Evolutionary conservation across 2,797 vertebrate species (phyloP), one percentile per base, ranked within the genome.

Genomic region (Atherinosoma microstoma): DNA sequence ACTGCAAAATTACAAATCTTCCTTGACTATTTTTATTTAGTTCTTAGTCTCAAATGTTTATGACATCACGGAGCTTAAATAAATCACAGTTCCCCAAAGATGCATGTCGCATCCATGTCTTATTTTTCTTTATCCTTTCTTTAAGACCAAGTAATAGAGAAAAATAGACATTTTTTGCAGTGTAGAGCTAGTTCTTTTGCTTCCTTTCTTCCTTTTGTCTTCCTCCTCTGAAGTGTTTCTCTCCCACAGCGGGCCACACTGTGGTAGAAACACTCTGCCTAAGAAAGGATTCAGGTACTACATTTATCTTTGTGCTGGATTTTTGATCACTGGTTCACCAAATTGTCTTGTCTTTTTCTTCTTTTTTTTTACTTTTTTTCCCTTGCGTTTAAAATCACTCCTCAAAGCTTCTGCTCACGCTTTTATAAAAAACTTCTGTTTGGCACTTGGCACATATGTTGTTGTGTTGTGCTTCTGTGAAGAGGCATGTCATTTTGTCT

Each of bases 201-300:
- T 73, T 79, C 62, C 59, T 64, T 89, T 70, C 70, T 42, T 71
- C 75, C 53, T 76, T 76, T 82, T 82, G 45, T 75, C 60, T 79
- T 60, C 67, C 61, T 64, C 64, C 68, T 89, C 87, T 94, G 82
- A 92, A 90, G 86, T 90, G 86, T 93, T 79, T 94, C 90, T 97
- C 94, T 97, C 95, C 95, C 93, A 92, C 96, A 98, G 97, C 83
- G 96, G 97, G 91, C 94, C 94, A 87, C 96, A 97, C 88, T 97
- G 97, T 96, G 96, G 97, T 96, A 98, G 97, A 96, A 99, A 97
- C 96, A 99, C 97, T 95, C 96, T 99, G 94, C 97, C 97, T 95
- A 99, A 97, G 93, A 98, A 97, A 92, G 97, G 97, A 96, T 94
- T 98, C 96, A 98, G 97, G 97, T 98, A 98, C 96, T 94, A 91